phyloP scores from a whole-genome alignment of 2,113 vertebrate species.

The Lontra canadensis region DNA sequence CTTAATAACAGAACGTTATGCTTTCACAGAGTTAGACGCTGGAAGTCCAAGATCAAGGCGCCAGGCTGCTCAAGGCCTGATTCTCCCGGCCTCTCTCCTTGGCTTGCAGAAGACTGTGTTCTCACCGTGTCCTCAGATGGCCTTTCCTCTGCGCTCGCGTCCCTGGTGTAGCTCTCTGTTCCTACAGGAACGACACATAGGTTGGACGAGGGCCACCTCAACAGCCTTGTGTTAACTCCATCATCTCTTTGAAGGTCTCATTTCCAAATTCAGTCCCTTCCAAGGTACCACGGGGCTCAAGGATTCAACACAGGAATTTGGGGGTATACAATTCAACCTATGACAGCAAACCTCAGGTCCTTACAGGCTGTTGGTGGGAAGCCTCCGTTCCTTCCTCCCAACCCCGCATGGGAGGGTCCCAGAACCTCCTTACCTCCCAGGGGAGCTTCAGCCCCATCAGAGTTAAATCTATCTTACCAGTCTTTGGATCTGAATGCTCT shows the following conservation, averaged over 20 bases:
- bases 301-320: not conserved
- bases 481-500: not conserved
- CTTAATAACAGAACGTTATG: not conserved
- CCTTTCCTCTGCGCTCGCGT: not conserved
- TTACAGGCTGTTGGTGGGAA: not conserved
- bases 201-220: not conserved
- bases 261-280: not conserved
- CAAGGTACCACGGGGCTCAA: not conserved
- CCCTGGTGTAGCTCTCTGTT: not conserved
- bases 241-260: not conserved
- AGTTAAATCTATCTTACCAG: not conserved
- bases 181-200: not conserved
- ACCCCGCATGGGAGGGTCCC: not conserved
- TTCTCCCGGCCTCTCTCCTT: not conserved
- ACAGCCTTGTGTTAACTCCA: not conserved
- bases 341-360: not conserved
- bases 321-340: not conserved
- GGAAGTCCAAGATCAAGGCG: not conserved
- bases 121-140: not conserved
- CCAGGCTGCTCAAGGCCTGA: not conserved
- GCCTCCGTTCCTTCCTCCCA: not conserved
- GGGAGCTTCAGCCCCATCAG: not conserved
- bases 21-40: not conserved
- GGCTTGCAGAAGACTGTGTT: not conserved
- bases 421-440: not conserved